Conservation (phyloP, 2,888 invertebrate species). For the Amaurobius ferox region DNA sequence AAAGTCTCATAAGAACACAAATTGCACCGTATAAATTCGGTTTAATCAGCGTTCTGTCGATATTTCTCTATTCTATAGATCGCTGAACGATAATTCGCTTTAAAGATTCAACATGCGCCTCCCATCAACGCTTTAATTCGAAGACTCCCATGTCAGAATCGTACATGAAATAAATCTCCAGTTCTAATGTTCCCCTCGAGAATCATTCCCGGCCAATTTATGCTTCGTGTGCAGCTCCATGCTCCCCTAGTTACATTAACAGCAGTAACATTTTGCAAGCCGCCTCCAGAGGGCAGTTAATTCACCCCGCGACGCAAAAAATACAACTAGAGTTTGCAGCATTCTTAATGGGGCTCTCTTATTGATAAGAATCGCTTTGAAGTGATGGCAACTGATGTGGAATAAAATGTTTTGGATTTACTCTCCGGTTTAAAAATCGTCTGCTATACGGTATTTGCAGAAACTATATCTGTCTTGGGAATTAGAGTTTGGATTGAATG, state of each 20-base stretch:
- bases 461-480: too few relatives aligned
- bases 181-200: background rate
- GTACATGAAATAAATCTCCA: constrained; percentile 9
- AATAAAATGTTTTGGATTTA: background rate
- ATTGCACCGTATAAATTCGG: too few relatives aligned
- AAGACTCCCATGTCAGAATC: background rate
- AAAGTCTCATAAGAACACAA: too few relatives aligned
- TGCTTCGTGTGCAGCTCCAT: background rate
- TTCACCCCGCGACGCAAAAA: background rate
- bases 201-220: background rate
- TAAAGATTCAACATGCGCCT: background rate
- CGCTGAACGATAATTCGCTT: background rate
- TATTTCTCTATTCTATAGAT: too few relatives aligned
- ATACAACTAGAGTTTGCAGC: background rate
- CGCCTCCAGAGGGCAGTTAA: background rate
- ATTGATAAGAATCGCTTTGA: background rate
- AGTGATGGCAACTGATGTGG: background rate
- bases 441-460: too few relatives aligned
- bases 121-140: background rate
- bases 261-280: background rate
- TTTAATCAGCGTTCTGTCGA: too few relatives aligned
- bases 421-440: too few relatives aligned
- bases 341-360: background rate
- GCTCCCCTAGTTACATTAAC: background rate
- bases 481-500: too few relatives aligned